phyloP scores from a whole-genome alignment of 2,113 vertebrate genomes.

The Cardinalis cardinalis region DNA sequence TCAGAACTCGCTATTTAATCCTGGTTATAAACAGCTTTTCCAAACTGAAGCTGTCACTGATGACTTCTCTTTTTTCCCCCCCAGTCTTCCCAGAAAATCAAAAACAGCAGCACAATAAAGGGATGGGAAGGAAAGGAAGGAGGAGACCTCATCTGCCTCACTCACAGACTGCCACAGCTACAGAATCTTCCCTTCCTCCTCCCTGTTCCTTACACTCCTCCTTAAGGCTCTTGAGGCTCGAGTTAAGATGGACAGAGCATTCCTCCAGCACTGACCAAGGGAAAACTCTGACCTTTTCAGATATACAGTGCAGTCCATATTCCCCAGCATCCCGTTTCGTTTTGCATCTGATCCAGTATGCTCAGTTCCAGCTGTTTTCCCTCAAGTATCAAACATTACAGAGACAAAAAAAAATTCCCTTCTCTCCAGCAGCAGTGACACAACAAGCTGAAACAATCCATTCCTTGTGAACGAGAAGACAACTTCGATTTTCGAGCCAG shows the following conservation, averaged over 20 bases:
- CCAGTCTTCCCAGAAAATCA: conserved; percentile 68
- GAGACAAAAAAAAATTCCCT: conserved; percentile 68
- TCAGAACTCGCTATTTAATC: conserved; percentile 57
- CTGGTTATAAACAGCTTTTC: conserved; percentile 67
- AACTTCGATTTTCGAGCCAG: conserved; percentile 67
- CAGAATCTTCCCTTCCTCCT: conserved; percentile 43
- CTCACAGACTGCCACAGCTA: conserved; percentile 41
- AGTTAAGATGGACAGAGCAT: conserved; percentile 62
- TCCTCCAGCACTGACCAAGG: conserved; percentile 72
- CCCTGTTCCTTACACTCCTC: conserved; percentile 38
- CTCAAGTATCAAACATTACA: conserved; percentile 83
- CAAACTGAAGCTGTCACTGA: conserved; percentile 68
- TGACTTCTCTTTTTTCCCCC: conserved; percentile 7
- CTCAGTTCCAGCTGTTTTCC: conserved; percentile 81
- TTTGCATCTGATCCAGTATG: conserved; percentile 69
- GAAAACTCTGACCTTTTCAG: conserved; percentile 80
- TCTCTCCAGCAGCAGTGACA: conserved; percentile 73
- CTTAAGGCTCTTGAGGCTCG: conserved; percentile 41
- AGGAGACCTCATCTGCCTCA: conserved; percentile 46
- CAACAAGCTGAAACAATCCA: conserved; percentile 78
- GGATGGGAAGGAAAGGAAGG: conserved; percentile 39
- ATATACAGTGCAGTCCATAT: conserved; percentile 73
- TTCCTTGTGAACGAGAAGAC: conserved; percentile 77
- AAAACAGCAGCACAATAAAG: conserved; percentile 67
- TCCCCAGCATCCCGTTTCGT: conserved; percentile 74